phyloP scores from a whole-genome alignment of 1,140 invertebrate genomes.

The Asobara japonica region DNA sequence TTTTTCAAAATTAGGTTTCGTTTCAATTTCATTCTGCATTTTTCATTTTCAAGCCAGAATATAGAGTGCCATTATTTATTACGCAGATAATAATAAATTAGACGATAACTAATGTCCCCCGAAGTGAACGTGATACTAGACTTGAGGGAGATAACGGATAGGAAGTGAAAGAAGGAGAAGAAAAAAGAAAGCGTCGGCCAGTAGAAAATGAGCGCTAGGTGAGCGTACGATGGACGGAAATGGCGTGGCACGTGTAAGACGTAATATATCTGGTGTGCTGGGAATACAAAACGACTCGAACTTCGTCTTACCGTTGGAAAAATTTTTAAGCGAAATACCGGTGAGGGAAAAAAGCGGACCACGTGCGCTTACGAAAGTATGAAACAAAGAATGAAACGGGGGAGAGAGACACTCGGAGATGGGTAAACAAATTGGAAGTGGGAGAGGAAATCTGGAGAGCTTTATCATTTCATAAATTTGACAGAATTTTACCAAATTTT shows the following conservation, averaged over 20 bases:
- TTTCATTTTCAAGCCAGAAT: not conserved
- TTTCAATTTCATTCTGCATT: no score
- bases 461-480: no score
- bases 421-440: no score
- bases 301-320: constrained; percentile 24
- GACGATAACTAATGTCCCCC: not conserved
- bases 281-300: constrained; percentile 48
- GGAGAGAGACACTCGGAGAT: no score
- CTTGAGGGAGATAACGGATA: not conserved
- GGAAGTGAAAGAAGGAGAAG: not conserved
- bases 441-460: no score
- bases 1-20: no score
- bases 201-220: constrained; percentile 2
- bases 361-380: no score
- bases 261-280: constrained; percentile 48
- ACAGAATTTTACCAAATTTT: no score
- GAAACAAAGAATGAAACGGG: no score
- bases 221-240: constrained; percentile 26
- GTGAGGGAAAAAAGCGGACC: constrained; percentile 14
- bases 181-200: no score
- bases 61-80: not conserved
- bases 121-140: not conserved
- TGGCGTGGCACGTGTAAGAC: constrained; percentile 47
- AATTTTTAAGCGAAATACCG: not conserved
- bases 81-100: not conserved